Base-by-base conservation (phyloP, 2,888 invertebrate species). In the Pimpla rufipes region DNA sequence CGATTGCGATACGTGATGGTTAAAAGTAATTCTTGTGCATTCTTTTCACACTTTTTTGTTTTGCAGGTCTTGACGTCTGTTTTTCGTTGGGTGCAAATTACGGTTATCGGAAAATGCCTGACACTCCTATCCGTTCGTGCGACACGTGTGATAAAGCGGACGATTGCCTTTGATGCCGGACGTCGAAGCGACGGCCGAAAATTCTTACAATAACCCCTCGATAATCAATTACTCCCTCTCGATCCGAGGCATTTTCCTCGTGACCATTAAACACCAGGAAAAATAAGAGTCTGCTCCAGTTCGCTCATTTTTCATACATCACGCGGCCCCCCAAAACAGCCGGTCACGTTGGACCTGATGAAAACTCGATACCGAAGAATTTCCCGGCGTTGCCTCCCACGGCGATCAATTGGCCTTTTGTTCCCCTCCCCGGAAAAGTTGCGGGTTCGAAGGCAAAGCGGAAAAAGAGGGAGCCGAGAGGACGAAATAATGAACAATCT, bases 401-500 rank as follows among this genome's bases (percentile, higher is more conserved):
- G 45, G 21, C 57, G 52, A 71, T 83, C 79, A 76, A 83, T 79
- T 50, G 71, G 2, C 66, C 71, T 64, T 79, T 75, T 76, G 70
- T 79, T 67, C 50, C 52, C 7, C 59, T 59, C 29, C 16, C 35
- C 35, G 18, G 29, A 37, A 40, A 45, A 68, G 52, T 5, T n/a
- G 16, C 42, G 21, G 29, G n/a, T n/a, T n/a, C n/a, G n/a, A n/a
- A 29, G 29, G 29, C 29, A 3, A 5, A 29, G 29, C 45, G 40
- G 77, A 35, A 55, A 50, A 67, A 64, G 23, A 42, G 59, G 10
- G 11, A n/a, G 40, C 75, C 70, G 66, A 67, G 67, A 71, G 71
- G 71, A 76, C 71, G 52, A 83, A 83, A 80, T 80, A 83, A 83
- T 77, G 80, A 76, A 83, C 80, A 83, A 83, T 83, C 80, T 77